Percentiles rank a stretch among this genome's conserved stretches.
These are phyloP conservation scores for Dichetophora obliterata DNA, from an alignment of 2,888 invertebrate species.

Conservation along the genomic window DNA sequence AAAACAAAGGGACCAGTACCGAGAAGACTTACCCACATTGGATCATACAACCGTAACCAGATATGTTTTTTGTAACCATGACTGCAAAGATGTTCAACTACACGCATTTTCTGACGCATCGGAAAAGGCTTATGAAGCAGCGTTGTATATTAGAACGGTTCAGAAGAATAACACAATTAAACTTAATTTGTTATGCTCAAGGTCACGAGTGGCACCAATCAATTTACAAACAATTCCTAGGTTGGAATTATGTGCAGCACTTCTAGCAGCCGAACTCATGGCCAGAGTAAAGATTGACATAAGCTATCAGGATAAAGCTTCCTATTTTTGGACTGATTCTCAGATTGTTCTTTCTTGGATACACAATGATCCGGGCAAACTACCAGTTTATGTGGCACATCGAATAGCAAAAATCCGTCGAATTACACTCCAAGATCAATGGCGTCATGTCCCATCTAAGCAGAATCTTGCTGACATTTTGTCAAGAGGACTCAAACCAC, in stretches of 20 bases:
- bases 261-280: conserved; percentile 35
- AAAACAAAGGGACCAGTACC: no score
- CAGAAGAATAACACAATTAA: no score
- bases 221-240: conserved; percentile 36
- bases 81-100: no score
- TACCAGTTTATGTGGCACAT: background rate
- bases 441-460: conserved; percentile 31
- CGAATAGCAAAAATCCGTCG: background rate
- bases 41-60: background rate
- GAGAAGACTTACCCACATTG: no score
- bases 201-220: conserved; percentile 38
- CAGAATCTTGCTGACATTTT: conserved; percentile 41
- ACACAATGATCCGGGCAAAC: background rate
- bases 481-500: conserved; percentile 35
- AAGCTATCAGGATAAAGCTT: background rate
- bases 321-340: conserved; percentile 42
- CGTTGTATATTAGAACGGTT: conserved; percentile 1
- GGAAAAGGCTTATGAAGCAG: conserved; percentile 35
- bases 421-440: conserved; percentile 2
- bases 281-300: background rate
- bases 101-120: no score
- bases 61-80: background rate
- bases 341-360: conserved; percentile 26
- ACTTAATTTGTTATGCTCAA: conserved; percentile 26
- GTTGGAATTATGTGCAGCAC: conserved; percentile 33